Conservation (phyloP, 2,797 vertebrate genomes). For the Xyrichtys novacula region DNA sequence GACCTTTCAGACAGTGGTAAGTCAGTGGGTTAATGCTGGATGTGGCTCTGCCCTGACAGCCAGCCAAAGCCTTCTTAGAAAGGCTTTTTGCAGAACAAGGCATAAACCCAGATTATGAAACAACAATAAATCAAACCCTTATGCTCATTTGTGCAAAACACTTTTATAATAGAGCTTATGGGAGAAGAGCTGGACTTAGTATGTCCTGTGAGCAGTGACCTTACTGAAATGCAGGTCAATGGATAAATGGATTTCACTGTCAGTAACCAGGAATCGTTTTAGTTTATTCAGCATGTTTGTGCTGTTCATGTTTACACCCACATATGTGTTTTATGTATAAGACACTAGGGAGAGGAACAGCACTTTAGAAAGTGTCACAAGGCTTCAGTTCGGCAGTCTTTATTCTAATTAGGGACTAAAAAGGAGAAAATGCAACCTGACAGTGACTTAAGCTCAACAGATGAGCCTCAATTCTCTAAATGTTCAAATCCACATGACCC, state of each 20-base stretch:
- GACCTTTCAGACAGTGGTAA: constrained; percentile 23
- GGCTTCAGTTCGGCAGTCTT: constrained; percentile 36
- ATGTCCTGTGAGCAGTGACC: constrained; percentile 34
- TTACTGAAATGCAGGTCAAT: constrained; percentile 24
- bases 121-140: constrained; percentile 81
- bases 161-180: constrained; percentile 68
- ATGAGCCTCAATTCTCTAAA: constrained; percentile 82
- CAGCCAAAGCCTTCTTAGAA: constrained; percentile 75
- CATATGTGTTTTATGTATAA: constrained; percentile 11
- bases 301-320: background rate
- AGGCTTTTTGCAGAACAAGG: constrained; percentile 82
- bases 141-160: constrained; percentile 79
- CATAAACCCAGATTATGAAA: constrained; percentile 88
- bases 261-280: constrained; percentile 4
- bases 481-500: constrained; percentile 78
- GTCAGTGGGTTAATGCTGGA: constrained; percentile 66
- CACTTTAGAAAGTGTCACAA: constrained; percentile 28
- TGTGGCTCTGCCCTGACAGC: constrained; percentile 46
- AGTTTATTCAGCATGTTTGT: background rate
- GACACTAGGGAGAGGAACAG: background rate
- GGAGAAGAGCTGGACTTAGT: constrained; percentile 44
- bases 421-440: constrained; percentile 38
- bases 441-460: constrained; percentile 75
- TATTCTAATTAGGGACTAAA: constrained; percentile 56
- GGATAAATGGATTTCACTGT: constrained; percentile 25